phyloP scores from a whole-genome alignment of 2,797 vertebrate species.

The Gambusia yucatana region DNA sequence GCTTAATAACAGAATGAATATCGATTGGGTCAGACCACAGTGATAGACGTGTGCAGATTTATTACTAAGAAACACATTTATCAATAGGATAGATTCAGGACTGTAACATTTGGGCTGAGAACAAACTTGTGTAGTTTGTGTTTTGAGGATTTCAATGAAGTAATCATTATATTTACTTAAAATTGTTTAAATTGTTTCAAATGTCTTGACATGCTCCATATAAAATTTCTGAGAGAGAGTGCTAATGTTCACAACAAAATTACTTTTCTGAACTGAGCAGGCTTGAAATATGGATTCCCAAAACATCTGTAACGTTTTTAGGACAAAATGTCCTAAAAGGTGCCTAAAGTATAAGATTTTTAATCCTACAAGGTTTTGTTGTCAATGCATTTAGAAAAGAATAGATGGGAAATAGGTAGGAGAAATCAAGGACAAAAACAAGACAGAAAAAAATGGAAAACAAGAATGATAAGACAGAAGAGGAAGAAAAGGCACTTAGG shows the following conservation, averaged over 20 bases:
- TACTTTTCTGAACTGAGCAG: background rate
- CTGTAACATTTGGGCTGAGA: background rate
- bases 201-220: background rate
- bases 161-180: background rate
- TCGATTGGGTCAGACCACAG: background rate
- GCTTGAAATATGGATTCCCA: background rate
- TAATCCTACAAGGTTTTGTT: no score
- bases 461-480: background rate
- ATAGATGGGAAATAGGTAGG: background rate
- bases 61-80: background rate
- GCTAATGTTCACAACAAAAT: background rate
- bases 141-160: background rate
- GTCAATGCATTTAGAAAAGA: background rate
- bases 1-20: background rate
- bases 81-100: background rate
- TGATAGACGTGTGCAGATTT: background rate
- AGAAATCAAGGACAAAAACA: background rate
- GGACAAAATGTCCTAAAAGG: no score
- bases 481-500: background rate
- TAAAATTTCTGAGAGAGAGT: background rate
- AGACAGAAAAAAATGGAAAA: background rate
- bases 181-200: background rate
- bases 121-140: background rate
- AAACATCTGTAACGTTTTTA: background rate
- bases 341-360: no score